phyloP scores from a whole-genome alignment of 1,140 invertebrate genomes.

The Cydia fagiglandana region DNA sequence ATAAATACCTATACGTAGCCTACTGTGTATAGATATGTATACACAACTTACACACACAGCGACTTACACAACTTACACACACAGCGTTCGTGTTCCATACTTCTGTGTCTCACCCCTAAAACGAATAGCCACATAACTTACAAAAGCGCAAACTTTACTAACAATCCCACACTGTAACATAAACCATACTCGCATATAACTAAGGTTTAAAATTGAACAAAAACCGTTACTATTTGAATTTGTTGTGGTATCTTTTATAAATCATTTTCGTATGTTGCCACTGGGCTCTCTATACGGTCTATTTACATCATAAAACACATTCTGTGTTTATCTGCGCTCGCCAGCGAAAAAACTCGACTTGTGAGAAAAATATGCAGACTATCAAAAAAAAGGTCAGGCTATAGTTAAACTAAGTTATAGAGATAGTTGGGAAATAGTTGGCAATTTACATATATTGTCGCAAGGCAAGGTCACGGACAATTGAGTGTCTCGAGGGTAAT shows the following conservation, averaged over 20 bases:
- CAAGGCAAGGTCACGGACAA: not conserved
- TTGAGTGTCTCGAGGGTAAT: not conserved
- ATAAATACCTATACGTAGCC: too few species aligned
- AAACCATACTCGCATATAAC: not conserved
- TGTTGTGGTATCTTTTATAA: constrained; percentile 20
- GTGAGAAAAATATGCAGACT: constrained; percentile 52
- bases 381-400: constrained; percentile 23
- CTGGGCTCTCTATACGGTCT: constrained; percentile 35
- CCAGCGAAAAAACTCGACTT: constrained; percentile 49
- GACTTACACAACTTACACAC: too few species aligned
- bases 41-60: too few species aligned
- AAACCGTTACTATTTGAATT: not conserved
- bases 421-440: constrained; percentile 6
- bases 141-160: not conserved
- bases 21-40: not conserved
- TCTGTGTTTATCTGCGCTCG: constrained; percentile 43
- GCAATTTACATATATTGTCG: constrained; percentile 6
- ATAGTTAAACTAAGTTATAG: constrained; percentile 13
- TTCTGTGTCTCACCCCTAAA: constrained; percentile 2
- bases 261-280: constrained; percentile 26
- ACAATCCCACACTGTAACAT: not conserved
- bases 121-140: constrained; percentile 11
- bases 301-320: constrained; percentile 54
- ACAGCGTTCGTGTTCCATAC: not conserved
- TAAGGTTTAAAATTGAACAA: not conserved